phyloP scores from a whole-genome alignment of 2,113 vertebrate species.

The Riparia riparia region DNA sequence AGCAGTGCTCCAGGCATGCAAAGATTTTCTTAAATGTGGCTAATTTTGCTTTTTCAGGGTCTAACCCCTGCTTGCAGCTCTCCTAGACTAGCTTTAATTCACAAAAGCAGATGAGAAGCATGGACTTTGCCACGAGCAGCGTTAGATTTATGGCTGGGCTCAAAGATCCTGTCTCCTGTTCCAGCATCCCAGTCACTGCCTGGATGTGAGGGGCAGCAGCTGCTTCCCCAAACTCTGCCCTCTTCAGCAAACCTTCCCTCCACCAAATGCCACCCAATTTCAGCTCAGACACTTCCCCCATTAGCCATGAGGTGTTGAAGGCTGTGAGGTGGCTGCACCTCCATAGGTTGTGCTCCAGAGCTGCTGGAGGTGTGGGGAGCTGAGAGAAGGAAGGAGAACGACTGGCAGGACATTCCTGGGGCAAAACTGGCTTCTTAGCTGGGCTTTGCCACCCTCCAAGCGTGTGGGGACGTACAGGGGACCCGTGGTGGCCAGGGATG shows the following conservation, averaged over 20 bases:
- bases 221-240: neutral
- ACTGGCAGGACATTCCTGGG: too few species aligned
- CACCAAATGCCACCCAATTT: fast-evolving
- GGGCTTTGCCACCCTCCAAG: fast-evolving
- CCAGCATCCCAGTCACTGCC: neutral
- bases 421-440: neutral
- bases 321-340: neutral
- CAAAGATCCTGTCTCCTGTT: neutral
- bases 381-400: neutral
- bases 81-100: neutral
- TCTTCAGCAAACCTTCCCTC: neutral
- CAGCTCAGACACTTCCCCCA: neutral
- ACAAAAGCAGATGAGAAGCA: neutral
- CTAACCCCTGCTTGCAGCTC: neutral
- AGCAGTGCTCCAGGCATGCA: neutral
- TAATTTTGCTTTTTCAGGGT: neutral
- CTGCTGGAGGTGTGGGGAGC: neutral
- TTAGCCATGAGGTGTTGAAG: neutral
- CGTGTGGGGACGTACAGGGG: fast-evolving
- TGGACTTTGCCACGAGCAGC: neutral
- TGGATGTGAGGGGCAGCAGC: neutral
- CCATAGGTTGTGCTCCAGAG: neutral
- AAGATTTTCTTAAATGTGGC: neutral
- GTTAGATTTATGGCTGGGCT: neutral
- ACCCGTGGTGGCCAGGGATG: fast-evolving